Evolutionary conservation across 2,888 invertebrate species (phyloP), one percentile per base, ranked within the genome.

Genomic region (Phytoseiulus persimilis): DNA sequence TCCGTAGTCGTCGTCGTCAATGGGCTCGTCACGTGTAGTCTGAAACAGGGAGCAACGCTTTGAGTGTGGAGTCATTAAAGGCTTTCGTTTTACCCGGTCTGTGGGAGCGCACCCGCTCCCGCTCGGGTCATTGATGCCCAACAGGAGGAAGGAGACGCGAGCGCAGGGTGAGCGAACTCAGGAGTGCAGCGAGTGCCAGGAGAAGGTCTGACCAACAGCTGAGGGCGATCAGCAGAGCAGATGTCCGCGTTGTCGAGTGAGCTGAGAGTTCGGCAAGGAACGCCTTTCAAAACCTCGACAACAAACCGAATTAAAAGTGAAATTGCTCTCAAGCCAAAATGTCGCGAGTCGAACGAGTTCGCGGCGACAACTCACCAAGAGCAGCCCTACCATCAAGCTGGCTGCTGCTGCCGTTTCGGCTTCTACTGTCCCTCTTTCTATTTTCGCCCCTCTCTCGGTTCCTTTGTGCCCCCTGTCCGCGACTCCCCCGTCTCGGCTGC

Each of bases 1-100:
- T 28, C 87, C 87, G 45, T 87, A 87, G 33, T 87, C 87, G 31
- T 87, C 87, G 45, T 87, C 87, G 87, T 87, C 87, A 31, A 87
- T 87, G n/a, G 87, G 87, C 33, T 87, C 87, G 45, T 87, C 87
- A 87, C 87, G 87, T 87, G 87, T 87, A 23, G 87, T 87, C 87
- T 87, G 87, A 11, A 65, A 65, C 65, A 65, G 65, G 18, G 65
- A 2, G 18, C 23, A 65, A 65, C 65, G 28, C 18, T 65, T 14
- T 65, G 65, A 65, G 65, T 23, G 18, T 23, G 65, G 65, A 23
- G 65, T 65, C 65, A 65, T 65, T 65, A 65, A 65, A 65, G 18
- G 65, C 65, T 65, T 65, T 65, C 65, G 65, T 65, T 65, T 23
- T 14, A 65, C 65, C 28, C 65, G 65, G 5, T 11, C 65, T 2